Conservation (phyloP, 2,113 vertebrate genomes). For the Cygnus atratus region DNA sequence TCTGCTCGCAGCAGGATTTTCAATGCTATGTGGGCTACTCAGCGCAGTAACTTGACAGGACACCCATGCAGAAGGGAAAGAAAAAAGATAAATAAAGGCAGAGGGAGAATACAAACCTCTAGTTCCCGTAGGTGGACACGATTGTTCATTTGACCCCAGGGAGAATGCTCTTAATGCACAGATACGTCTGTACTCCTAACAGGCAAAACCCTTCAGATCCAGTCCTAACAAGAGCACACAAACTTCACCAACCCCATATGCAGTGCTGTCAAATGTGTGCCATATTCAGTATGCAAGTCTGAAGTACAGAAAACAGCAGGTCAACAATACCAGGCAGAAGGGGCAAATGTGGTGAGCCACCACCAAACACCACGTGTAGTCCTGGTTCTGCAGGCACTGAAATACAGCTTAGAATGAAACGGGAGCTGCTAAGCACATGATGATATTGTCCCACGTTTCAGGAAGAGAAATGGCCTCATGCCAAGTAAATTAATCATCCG, state of each 20-base stretch:
- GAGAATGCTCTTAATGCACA: background rate
- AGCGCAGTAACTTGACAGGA: background rate
- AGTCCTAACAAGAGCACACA: background rate
- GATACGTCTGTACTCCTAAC: accelerated
- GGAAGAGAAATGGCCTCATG: background rate
- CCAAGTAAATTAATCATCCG: background rate
- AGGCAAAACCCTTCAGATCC: background rate
- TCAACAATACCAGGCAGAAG: background rate
- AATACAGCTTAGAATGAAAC: background rate
- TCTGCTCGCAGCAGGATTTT: background rate
- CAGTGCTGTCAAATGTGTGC: background rate
- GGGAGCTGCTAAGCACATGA: background rate
- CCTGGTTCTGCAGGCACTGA: background rate
- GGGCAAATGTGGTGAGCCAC: background rate
- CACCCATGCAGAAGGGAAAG: background rate
- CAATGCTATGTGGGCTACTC: background rate
- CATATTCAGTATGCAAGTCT: background rate
- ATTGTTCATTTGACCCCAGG: background rate
- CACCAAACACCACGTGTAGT: accelerated
- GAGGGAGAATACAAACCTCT: background rate
- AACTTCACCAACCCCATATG: background rate
- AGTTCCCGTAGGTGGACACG: background rate
- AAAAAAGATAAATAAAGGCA: background rate
- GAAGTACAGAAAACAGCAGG: background rate
- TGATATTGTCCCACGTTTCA: background rate